Base-by-base conservation (phyloP, 2,797 vertebrate species). In the Ispidina lecontei region DNA sequence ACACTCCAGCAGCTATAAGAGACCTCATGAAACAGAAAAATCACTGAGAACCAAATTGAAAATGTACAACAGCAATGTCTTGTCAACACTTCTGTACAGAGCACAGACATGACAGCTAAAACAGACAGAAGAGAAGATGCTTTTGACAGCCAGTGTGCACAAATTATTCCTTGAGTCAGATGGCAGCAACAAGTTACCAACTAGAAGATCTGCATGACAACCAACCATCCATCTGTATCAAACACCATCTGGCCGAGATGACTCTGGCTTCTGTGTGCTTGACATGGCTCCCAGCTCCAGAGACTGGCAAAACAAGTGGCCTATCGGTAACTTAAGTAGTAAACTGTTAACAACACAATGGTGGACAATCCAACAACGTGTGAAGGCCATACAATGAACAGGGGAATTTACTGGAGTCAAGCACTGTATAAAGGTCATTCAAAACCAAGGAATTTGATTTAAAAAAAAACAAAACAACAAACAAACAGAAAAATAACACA, bases 31-130 rank as follows among this genome's bases (percentile, higher is more conserved):
- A 97, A 95, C 96, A 97, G 94, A 97, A 97, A 96, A 97, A 97
- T 97, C 96, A 96, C 97, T 97, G 97, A 97, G 96, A 97, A 97
- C 96, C 96, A 97, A 97, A 98, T 98, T 98, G 97, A 97, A 98
- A 98, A 98, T 98, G 97, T 98, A 98, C 98, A 98, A 98, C 98
- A 98, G 97, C 97, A 98, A 98, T 97, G 97, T 98, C 98, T 98
- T 98, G 98, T 98, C 98, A 98, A 98, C 98, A 98, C 98, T 98
- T 98, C 97, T 98, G 98, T 97, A 98, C 97, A 98, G 97, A 98
- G 98, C 97, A 98, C 97, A 98, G 97, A 98, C 97, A 98, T 98
- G 97, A 98, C 98, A 98, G 98, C 98, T 98, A 98, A 98, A 98
- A 98, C 97, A 98, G 98, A 98, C 97, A 98, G 98, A 97, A 98